Evolutionary conservation across 2,888 invertebrate species (phyloP).

Genomic region (Halictus ligatus): DNA sequence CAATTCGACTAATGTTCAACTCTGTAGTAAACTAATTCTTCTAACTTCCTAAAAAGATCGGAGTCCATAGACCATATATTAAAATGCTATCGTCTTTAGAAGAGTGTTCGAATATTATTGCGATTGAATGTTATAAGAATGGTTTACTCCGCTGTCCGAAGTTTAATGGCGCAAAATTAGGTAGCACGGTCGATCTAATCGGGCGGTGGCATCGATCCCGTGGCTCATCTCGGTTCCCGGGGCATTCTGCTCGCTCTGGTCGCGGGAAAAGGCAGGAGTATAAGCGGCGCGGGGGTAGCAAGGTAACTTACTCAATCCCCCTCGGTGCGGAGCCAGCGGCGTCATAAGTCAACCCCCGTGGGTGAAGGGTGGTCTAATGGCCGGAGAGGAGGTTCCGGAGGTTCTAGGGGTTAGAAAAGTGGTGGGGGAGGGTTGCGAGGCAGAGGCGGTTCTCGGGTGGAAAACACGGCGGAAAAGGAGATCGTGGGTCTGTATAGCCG

Average conservation of each 20-base stretch:
- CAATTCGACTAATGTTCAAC: too few relatives aligned
- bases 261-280: conserved; percentile 14
- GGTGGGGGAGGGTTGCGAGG: conserved; percentile 18
- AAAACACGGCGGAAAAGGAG: conserved; percentile 44
- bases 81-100: too few relatives aligned
- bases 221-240: neutral
- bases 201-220: neutral
- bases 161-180: neutral
- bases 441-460: conserved; percentile 12
- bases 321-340: conserved; percentile 62
- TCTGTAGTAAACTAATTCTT: too few relatives aligned
- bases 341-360: conserved; percentile 78
- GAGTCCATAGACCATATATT: too few relatives aligned
- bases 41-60: too few relatives aligned
- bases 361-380: conserved; percentile 77
- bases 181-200: neutral
- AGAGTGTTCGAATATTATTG: too few relatives aligned
- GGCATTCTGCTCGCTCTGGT: neutral
- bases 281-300: conserved; percentile 52
- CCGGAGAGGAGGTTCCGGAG: conserved; percentile 56
- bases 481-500: conserved; percentile 21
- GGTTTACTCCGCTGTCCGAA: neutral
- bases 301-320: conserved; percentile 74
- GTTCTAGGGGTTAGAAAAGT: neutral
- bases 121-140: neutral